phyloP scores from a whole-genome alignment of 1,140 invertebrate species.

The Hyles euphorbiae region DNA sequence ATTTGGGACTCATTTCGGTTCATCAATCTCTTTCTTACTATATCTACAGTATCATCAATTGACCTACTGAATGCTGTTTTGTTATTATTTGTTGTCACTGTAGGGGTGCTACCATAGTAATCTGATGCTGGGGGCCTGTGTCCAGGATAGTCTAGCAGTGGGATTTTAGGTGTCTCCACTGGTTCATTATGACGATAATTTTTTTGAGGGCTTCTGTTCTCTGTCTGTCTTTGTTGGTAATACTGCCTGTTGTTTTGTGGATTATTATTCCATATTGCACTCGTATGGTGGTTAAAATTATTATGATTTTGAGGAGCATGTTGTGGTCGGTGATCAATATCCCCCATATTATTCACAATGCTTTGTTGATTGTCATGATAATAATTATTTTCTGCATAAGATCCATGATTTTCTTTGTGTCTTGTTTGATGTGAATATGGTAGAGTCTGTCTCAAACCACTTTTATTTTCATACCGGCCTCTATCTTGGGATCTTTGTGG shows the following conservation, averaged over 20 bases:
- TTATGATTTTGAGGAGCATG: too few species aligned
- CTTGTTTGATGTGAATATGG: constrained; percentile 6
- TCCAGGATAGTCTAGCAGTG: constrained; percentile 39
- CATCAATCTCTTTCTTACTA: constrained; percentile 52
- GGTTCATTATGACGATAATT: constrained; percentile 19
- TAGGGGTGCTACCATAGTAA: constrained; percentile 53
- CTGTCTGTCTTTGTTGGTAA: constrained; percentile 12
- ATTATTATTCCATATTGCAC: constrained; percentile 22
- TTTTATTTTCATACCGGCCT: constrained; percentile 23
- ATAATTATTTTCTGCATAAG: constrained; percentile 23
- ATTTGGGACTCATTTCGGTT: constrained; percentile 42
- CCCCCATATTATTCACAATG: constrained; percentile 52
- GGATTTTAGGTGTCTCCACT: constrained; percentile 28
- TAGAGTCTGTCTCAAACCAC: neutral
- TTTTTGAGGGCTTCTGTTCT: constrained; percentile 28
- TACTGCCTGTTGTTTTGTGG: constrained; percentile 19
- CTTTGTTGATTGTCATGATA: constrained; percentile 25
- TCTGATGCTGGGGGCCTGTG: constrained; percentile 65
- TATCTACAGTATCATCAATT: constrained; percentile 64
- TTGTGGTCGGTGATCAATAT: constrained; percentile 44
- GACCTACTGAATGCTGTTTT: constrained; percentile 49
- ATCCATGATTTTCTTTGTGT: constrained; percentile 23
- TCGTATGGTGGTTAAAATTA: too few species aligned
- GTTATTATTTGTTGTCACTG: constrained; percentile 47
- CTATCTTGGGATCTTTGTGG: constrained; percentile 27